Base-by-base conservation (phyloP, 2,113 vertebrate genomes). In the Odontophorus gujanensis region DNA sequence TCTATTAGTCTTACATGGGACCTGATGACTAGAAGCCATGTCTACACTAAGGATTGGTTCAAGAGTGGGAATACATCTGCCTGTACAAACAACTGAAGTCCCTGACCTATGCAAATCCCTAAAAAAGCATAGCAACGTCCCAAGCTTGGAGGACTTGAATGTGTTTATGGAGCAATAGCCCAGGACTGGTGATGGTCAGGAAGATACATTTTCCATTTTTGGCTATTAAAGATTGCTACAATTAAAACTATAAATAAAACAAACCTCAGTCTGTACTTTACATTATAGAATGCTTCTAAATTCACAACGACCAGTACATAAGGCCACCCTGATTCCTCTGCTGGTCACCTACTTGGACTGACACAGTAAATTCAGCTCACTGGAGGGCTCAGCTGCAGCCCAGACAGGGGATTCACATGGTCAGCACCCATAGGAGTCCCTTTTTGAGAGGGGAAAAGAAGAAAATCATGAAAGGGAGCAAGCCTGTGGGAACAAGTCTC, bases 71-170 rank as follows among this genome's bases (percentile, higher is more conserved):
- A 85, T 85, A 65, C 67, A 89, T 89, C 55, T 79, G 76, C 81
- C 89, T 65, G 85, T 63, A 86, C 51, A 92, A 95, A 92, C 92
- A 81, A 93, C 91, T 51, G 92, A 91, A 85, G 2, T 58, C 63
- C 71, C 67, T 81, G 72, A 91, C 75, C 85, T 68, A 66, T 53
- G 67, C 58, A 72, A 95, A 91, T 74, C 75, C 84, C 38, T 0
- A 4, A 65, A 38, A 57, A 72, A 76, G 66, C 1, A 3, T 0
- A 66, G 77, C 5, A 1, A 40, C 5, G 63, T 18, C 42, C 55
- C 32, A 16, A 93, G 50, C 59, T 91, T 7, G 3, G 34, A 30
- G 12, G 36, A 65, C 43, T 79, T 73, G 43, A 42, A 28, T 62
- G 71, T 51, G 32, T 58, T 76, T 76, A 81, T 69, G 78, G 55